Evolutionary conservation across 2,888 invertebrate species (phyloP).

Genomic region (Perdita meconis): DNA sequence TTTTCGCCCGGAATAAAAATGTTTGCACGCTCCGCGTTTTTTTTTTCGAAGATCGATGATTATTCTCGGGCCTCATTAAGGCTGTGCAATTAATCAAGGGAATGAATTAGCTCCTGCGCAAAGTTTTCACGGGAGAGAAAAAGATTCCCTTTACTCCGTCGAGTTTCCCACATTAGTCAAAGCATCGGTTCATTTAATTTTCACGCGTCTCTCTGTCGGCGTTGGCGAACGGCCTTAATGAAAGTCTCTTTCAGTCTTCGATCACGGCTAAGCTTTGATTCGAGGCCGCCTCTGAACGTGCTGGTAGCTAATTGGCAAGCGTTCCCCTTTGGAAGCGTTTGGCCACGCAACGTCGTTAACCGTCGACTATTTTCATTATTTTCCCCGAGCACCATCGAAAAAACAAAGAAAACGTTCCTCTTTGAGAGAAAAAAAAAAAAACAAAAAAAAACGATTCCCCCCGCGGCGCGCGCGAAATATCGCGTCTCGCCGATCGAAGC

Average conservation of each 20-base stretch:
- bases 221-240: conserved; percentile 17
- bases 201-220: conserved; percentile 9
- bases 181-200: conserved; percentile 34
- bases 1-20: neutral
- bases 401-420: too few relatives aligned
- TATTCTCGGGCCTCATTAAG: neutral
- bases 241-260: conserved; percentile 29
- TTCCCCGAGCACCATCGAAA: too few relatives aligned
- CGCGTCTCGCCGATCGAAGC: neutral
- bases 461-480: too few relatives aligned
- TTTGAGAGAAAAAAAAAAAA: too few relatives aligned
- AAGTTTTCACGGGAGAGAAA: conserved; percentile 8
- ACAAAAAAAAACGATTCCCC: too few relatives aligned
- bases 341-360: conserved; percentile 4
- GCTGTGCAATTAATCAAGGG: conserved; percentile 16
- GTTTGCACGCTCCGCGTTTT: neutral
- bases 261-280: conserved; percentile 31
- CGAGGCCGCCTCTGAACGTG: conserved; percentile 6
- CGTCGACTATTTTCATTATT: neutral
- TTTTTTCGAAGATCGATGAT: neutral
- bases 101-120: conserved; percentile 13
- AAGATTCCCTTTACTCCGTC: neutral
- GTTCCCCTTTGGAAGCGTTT: conserved; percentile 16
- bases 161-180: conserved; percentile 29
- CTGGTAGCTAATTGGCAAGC: conserved; percentile 22